These are phyloP conservation scores for Anoura caudifer DNA, from an alignment of 2,113 vertebrate species.

Conservation along the genomic window DNA sequence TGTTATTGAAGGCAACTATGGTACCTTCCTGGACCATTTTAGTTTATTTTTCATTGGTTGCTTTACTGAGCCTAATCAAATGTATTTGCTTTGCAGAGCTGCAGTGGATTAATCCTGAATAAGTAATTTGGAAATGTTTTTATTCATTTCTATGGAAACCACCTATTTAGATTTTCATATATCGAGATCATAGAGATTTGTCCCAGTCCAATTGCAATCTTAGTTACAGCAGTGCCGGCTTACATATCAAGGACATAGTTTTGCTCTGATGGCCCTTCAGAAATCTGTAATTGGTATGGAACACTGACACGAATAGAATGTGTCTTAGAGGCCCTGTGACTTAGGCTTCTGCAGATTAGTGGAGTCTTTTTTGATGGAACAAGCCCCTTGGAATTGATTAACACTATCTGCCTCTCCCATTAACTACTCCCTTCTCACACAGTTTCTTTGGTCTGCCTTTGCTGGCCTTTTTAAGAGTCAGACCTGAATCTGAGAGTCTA, in stretches of 20 bases:
- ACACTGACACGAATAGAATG: slow-evolving; percentile 85
- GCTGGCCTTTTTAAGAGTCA: slow-evolving; percentile 32
- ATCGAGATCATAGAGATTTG: slow-evolving; percentile 90
- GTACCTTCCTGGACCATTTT: slow-evolving; percentile 75
- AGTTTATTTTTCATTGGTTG: slow-evolving; percentile 85
- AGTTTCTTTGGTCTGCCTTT: not conserved
- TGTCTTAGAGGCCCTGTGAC: slow-evolving; percentile 82
- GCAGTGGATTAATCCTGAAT: slow-evolving; percentile 86
- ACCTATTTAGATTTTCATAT: slow-evolving; percentile 88
- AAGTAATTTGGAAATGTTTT: slow-evolving; percentile 89
- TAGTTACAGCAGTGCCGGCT: slow-evolving; percentile 84
- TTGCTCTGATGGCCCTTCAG: slow-evolving; percentile 85
- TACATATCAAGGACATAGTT: slow-evolving; percentile 84
- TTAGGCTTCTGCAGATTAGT: slow-evolving; percentile 84
- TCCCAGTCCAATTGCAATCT: slow-evolving; percentile 88
- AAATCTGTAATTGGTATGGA: slow-evolving; percentile 87
- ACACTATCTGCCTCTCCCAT: slow-evolving; percentile 60
- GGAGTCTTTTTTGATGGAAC: slow-evolving; percentile 82
- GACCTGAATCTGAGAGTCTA: slow-evolving; percentile 25
- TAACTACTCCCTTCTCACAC: slow-evolving; percentile 48
- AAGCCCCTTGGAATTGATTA: slow-evolving; percentile 81
- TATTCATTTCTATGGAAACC: slow-evolving; percentile 88
- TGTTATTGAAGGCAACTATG: slow-evolving; percentile 69
- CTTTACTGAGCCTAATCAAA: slow-evolving; percentile 85
- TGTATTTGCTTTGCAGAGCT: slow-evolving; percentile 83